Conservation (phyloP, 2,888 invertebrate species). For the Tetragonisca angustula region DNA sequence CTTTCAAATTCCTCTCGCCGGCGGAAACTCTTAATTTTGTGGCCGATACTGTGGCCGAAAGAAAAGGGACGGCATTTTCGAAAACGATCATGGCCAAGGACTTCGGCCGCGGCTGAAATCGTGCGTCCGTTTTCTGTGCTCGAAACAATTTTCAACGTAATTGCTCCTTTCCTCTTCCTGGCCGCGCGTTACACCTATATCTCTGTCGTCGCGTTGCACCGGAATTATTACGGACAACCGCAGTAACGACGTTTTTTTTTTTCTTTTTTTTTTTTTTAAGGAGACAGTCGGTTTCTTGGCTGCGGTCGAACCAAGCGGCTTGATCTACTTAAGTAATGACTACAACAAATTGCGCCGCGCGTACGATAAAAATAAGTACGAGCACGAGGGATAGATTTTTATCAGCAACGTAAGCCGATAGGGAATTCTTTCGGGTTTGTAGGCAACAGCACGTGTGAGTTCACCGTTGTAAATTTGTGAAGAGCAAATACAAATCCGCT, state of each 20-base stretch:
- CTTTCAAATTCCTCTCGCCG: constrained; percentile 37
- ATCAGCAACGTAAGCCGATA: background rate
- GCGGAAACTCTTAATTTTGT: constrained; percentile 80
- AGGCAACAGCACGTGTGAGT: constrained; percentile 6
- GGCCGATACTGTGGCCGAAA: constrained; percentile 65
- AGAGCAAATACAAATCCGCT: constrained; percentile 41
- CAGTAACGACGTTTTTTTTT: background rate
- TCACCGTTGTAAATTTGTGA: constrained; percentile 38
- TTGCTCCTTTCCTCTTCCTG: constrained; percentile 43
- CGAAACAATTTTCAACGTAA: constrained; percentile 33
- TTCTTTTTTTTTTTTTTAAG: background rate
- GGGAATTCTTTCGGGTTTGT: background rate
- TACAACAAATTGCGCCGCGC: background rate
- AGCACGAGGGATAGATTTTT: background rate
- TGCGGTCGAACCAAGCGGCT: background rate
- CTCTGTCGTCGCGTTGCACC: constrained; percentile 1
- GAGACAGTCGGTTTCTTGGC: background rate
- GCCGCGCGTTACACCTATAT: background rate
- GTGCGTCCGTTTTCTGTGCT: background rate
- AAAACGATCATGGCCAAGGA: constrained; percentile 38
- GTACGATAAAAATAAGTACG: background rate
- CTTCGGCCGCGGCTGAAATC: background rate
- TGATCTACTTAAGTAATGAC: background rate
- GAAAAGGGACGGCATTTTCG: constrained; percentile 39
- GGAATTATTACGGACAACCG: constrained; percentile 20